phyloP scores from a whole-genome alignment of 2,113 vertebrate genomes.

The Periophthalmodon schlosseri region DNA sequence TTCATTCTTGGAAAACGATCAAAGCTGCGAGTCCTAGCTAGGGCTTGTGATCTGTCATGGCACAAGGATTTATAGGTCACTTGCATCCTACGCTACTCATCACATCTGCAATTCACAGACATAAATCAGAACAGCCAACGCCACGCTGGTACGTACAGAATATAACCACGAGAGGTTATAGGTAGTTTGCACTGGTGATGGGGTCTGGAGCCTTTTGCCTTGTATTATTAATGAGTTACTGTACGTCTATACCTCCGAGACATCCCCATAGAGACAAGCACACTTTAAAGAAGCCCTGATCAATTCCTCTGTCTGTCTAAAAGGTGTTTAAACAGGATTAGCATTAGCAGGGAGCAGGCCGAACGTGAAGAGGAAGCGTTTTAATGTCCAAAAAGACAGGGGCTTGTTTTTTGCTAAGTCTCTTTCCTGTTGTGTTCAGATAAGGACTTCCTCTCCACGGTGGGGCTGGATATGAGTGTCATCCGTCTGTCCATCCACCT shows the following conservation, averaged over 20 bases:
- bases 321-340: conserved; percentile 21
- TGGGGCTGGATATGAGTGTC: conserved; percentile 76
- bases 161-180: not conserved
- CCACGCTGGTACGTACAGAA: conserved; percentile 9
- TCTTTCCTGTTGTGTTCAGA: conserved; percentile 85
- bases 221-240: conserved; percentile 20
- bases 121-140: conserved; percentile 41
- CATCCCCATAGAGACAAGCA: not conserved
- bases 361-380: conserved; percentile 78
- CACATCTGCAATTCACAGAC: conserved; percentile 56
- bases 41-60: conserved; percentile 51
- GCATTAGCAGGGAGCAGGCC: conserved; percentile 33
- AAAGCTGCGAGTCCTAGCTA: conserved; percentile 39
- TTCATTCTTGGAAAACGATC: conserved; percentile 62
- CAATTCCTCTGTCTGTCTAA: conserved; percentile 28
- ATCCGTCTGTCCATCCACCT: conserved; percentile 71
- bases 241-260: conserved; percentile 12
- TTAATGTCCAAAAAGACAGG: conserved; percentile 82
- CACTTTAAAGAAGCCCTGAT: conserved; percentile 29
- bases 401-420: conserved; percentile 73
- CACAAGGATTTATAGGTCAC: conserved; percentile 54
- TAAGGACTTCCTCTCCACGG: conserved; percentile 80
- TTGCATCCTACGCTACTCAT: conserved; percentile 56
- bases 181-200: conserved; percentile 10
- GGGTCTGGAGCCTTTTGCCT: not conserved